A percentile compares a stretch with the other conserved stretches of the same genome.
These are phyloP conservation scores for Aphrophora alni DNA, from an alignment of 2,888 invertebrate species.

Conservation along the genomic window DNA sequence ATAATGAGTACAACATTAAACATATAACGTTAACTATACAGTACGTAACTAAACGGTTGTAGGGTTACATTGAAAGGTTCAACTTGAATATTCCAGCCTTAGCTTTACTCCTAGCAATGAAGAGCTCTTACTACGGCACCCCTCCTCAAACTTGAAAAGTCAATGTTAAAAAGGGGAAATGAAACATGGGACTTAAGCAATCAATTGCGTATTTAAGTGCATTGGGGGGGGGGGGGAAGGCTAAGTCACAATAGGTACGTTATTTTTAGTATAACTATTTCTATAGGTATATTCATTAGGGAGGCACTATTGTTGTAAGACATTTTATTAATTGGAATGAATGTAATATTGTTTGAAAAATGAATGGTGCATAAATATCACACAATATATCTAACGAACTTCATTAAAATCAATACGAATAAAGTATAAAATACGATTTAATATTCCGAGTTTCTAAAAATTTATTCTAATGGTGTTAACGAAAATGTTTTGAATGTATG, in stretches of 20 bases:
- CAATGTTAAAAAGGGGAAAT: background rate
- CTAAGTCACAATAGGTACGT: background rate
- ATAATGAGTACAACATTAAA: too few relatives aligned
- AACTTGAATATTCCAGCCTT: background rate
- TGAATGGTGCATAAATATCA: too few relatives aligned
- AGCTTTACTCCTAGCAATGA: background rate
- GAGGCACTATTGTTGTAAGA: background rate
- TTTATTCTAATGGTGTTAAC: too few relatives aligned
- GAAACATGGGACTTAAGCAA: background rate
- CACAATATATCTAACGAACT: too few relatives aligned
- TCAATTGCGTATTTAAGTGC: background rate
- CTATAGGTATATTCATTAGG: background rate
- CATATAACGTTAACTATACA: too few relatives aligned
- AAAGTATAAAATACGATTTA: too few relatives aligned
- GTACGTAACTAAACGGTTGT: too few relatives aligned
- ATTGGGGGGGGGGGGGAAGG: background rate
- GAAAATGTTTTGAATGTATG: too few relatives aligned
- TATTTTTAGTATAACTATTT: background rate
- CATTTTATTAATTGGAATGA: too few relatives aligned
- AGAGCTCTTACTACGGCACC: background rate
- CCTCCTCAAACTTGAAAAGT: background rate
- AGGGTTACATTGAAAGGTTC: background rate
- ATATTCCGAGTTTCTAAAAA: too few relatives aligned
- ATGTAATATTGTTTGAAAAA: too few relatives aligned
- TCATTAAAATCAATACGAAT: too few relatives aligned